These are phyloP conservation scores for Cynodonichthys magdalenae DNA, from an alignment of 2,797 vertebrate genomes.

Conservation along the genomic window DNA sequence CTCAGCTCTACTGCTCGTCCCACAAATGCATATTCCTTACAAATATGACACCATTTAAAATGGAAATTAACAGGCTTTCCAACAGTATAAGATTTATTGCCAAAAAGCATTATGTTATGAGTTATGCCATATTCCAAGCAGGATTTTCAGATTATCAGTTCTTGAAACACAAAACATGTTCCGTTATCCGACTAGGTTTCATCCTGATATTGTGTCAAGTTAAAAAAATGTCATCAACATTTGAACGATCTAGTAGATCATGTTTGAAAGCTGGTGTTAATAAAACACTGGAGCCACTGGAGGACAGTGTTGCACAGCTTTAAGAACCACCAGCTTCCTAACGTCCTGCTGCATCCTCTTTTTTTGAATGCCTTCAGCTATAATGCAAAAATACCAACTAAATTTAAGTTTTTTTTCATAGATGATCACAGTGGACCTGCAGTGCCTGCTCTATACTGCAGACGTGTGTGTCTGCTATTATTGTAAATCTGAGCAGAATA, in stretches of 20 bases:
- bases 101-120: too few relatives aligned
- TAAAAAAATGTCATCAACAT: too few relatives aligned
- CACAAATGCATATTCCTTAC: too few relatives aligned
- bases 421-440: not conserved
- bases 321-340: not conserved
- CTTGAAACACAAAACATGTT: not conserved
- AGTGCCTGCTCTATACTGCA: not conserved
- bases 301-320: slow-evolving; percentile 40
- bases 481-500: not conserved
- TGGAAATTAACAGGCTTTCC: too few relatives aligned
- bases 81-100: too few relatives aligned
- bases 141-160: not conserved
- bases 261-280: not conserved
- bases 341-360: not conserved
- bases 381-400: not conserved
- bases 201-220: too few relatives aligned
- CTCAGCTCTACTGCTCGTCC: too few relatives aligned
- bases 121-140: not conserved
- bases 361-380: not conserved
- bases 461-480: not conserved
- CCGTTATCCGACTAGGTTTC: too few relatives aligned
- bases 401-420: not conserved
- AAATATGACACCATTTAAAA: too few relatives aligned
- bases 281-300: slow-evolving; percentile 37
- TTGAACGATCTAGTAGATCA: too few relatives aligned